Evolutionary conservation across 2,113 vertebrate species (phyloP).

Genomic region (Circaetus cinerascens): DNA sequence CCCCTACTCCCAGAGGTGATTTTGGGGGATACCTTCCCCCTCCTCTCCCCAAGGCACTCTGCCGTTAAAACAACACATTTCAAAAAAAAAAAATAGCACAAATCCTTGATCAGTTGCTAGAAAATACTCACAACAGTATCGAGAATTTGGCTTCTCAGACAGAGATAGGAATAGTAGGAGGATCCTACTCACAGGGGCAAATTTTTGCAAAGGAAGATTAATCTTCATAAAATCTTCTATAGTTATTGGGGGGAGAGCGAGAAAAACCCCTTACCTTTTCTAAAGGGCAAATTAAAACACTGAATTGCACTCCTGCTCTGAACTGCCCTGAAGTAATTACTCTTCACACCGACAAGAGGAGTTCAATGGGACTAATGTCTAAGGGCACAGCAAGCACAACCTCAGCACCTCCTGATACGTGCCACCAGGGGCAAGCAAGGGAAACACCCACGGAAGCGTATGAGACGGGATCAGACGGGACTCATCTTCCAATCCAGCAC

Average conservation of each 20-base stretch:
- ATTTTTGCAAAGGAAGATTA: not conserved
- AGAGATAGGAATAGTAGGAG: not conserved
- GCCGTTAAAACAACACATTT: not conserved
- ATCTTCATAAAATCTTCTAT: not conserved
- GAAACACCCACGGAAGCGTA: not conserved
- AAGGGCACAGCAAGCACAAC: not conserved
- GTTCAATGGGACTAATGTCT: not conserved
- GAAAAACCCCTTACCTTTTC: not conserved
- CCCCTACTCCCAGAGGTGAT: not conserved
- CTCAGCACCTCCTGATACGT: not conserved
- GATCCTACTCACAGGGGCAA: not conserved
- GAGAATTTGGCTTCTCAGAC: not conserved
- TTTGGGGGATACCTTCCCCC: rapidly evolving
- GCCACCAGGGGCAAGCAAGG: not conserved
- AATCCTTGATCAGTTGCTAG: not conserved
- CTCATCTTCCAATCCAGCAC: not conserved
- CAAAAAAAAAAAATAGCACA: not conserved
- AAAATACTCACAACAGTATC: not conserved
- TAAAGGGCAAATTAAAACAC: not conserved
- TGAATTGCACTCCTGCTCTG: not conserved
- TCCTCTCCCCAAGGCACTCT: rapidly evolving
- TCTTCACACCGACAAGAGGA: not conserved
- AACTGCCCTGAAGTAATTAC: not conserved
- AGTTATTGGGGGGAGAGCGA: not conserved
- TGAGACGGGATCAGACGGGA: rapidly evolving